Evolutionary conservation across 2,113 vertebrate genomes (phyloP).

Genomic region (Platichthys stellatus): DNA sequence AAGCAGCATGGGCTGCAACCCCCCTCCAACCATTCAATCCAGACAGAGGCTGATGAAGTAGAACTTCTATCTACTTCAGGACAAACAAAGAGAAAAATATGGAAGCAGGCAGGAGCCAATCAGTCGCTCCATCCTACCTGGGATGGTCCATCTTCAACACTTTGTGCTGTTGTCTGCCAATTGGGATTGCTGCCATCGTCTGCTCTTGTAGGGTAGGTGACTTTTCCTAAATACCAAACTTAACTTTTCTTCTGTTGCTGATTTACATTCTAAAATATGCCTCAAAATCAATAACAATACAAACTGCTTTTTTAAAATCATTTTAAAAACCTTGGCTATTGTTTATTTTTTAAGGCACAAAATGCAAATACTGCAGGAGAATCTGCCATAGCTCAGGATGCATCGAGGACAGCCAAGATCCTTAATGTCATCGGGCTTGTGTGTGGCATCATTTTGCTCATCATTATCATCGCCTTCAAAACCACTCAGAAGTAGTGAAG

Average conservation of each 20-base stretch:
- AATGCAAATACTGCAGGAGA: conserved; percentile 57
- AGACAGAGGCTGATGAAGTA: background rate
- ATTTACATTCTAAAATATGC: background rate
- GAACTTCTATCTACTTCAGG: background rate
- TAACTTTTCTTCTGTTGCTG: background rate
- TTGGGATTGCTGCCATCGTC: conserved; percentile 74
- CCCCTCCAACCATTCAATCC: background rate
- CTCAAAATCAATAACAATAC: background rate
- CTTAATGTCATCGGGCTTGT: conserved; percentile 71
- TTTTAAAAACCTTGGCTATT: background rate
- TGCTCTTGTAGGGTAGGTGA: conserved; percentile 73
- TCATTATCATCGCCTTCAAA: conserved; percentile 23
- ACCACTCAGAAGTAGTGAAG: background rate
- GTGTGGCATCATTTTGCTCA: conserved; percentile 59
- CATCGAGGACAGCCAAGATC: conserved; percentile 71
- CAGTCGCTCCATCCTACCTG: conserved; percentile 50
- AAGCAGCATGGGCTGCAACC: background rate
- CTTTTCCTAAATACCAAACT: background rate
- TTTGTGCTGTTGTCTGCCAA: conserved; percentile 71
- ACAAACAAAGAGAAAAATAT: conserved; percentile 34
- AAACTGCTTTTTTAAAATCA: no score
- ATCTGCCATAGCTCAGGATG: conserved; percentile 33
- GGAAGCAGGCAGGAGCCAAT: conserved; percentile 44
- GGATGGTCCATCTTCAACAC: conserved; percentile 73
- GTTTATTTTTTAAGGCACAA: conserved; percentile 56